A percentile compares a stretch with the other conserved stretches of the same genome.
These are phyloP conservation scores for Metallyticus violacea DNA, from an alignment of 2,888 invertebrate species.

Conservation along the genomic window DNA sequence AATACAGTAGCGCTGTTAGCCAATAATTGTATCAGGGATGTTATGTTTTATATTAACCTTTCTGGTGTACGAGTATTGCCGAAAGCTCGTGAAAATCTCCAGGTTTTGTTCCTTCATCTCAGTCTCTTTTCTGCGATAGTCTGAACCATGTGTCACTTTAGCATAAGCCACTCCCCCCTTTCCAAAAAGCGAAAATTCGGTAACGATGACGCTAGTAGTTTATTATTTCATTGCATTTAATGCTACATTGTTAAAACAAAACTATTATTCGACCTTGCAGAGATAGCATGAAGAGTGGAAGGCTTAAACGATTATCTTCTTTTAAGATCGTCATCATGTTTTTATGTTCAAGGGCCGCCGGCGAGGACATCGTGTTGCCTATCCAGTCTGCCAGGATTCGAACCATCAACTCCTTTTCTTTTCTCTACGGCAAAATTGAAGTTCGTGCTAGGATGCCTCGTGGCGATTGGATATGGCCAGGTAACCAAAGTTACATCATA, in stretches of 20 bases:
- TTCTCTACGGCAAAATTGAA: conserved; percentile 63
- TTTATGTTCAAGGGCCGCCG: conserved; percentile 17
- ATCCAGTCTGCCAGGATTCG: conserved; percentile 64
- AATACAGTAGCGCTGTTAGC: too few relatives aligned
- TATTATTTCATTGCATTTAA: neutral
- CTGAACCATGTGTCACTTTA: neutral
- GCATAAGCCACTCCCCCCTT: neutral
- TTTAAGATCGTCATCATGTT: neutral
- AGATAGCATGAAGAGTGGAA: neutral
- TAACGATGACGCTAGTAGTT: neutral
- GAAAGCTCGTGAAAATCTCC: too few relatives aligned
- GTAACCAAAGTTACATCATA: conserved; percentile 34
- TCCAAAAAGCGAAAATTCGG: neutral
- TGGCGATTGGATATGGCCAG: conserved; percentile 70
- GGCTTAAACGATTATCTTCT: neutral
- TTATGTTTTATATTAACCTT: too few relatives aligned
- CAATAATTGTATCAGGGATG: too few relatives aligned
- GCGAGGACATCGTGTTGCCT: conserved; percentile 46
- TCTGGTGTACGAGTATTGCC: too few relatives aligned
- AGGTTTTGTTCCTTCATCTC: neutral
- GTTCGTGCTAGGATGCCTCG: conserved; percentile 64
- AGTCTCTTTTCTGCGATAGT: neutral
- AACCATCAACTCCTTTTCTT: conserved; percentile 60
- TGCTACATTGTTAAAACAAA: neutral
- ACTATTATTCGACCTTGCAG: neutral